A percentile compares a stretch with the other conserved stretches of the same genome.
These are phyloP conservation scores for Umimayanthus kanabou DNA, from an alignment of 92 coral and sea anemone genomes.

Conservation along the genomic window DNA sequence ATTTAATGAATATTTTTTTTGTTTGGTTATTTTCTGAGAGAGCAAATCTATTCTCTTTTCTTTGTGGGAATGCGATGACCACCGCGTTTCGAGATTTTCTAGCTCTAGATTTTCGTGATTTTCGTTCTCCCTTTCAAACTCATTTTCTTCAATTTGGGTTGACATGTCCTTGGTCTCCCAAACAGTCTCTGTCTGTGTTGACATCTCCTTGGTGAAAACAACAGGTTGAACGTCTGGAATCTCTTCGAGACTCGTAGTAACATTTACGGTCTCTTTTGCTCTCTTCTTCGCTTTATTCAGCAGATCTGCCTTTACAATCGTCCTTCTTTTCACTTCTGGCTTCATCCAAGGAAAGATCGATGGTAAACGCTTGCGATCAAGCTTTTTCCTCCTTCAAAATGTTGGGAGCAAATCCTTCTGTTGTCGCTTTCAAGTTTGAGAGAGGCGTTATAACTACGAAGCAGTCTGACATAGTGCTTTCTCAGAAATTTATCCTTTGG, in stretches of 20 bases:
- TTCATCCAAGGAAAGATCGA: neutral
- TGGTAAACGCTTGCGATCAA: neutral
- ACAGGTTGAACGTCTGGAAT: neutral
- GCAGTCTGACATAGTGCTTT: neutral
- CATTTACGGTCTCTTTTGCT: neutral
- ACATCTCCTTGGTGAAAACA: neutral
- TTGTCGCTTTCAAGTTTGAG: slow-evolving; percentile 9
- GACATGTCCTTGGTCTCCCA: slow-evolving; percentile 5
- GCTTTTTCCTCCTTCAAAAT: neutral
- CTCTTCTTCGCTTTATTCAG: neutral
- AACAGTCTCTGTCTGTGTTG: slow-evolving; percentile 4
- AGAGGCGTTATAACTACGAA: neutral
- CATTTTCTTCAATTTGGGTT: slow-evolving; percentile 14
- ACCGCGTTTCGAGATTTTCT: too few relatives aligned
- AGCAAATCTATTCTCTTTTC: too few relatives aligned
- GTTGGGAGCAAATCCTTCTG: neutral
- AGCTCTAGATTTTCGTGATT: too few relatives aligned
- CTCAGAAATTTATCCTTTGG: slow-evolving; percentile 38
- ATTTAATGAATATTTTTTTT: too few relatives aligned
- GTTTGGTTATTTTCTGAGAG: too few relatives aligned
- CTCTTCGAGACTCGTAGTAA: neutral
- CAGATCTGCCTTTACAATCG: neutral
- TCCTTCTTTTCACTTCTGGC: neutral
- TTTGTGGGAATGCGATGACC: too few relatives aligned
- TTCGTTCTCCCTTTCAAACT: neutral